Percentiles rank a stretch among this genome's conserved stretches.
Conservation (phyloP, 2,797 vertebrate species). For the Artibeus lituratus region DNA sequence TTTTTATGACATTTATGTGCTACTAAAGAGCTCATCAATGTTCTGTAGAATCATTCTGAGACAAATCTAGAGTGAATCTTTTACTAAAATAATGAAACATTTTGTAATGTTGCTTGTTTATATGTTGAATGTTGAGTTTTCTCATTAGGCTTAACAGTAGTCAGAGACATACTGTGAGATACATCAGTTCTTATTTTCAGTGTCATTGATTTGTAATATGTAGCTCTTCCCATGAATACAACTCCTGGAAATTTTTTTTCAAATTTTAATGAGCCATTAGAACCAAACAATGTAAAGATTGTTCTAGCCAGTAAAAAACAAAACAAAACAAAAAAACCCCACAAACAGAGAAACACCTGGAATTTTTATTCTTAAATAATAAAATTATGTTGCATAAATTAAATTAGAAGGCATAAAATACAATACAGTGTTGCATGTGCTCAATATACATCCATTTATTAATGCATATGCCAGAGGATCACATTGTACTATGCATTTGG, state of each 20-base stretch:
- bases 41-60: neutral
- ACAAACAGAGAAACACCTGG: neutral
- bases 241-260: neutral
- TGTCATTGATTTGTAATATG: neutral
- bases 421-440: neutral
- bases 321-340: too few relatives aligned
- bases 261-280: neutral
- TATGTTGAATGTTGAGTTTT: neutral
- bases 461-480: slow-evolving; percentile 54
- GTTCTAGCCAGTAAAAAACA: neutral
- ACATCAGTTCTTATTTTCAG: neutral
- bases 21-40: neutral
- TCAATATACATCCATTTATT: slow-evolving; percentile 54
- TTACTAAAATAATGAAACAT: neutral
- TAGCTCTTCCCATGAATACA: neutral
- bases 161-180: neutral
- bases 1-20: neutral
- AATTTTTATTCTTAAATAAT: neutral
- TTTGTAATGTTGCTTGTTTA: neutral
- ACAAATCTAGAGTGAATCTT: neutral
- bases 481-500: slow-evolving; percentile 43
- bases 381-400: neutral
- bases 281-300: neutral
- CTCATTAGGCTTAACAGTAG: neutral
- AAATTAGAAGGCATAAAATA: slow-evolving; percentile 3